Evolutionary conservation across 1,140 invertebrate species (phyloP).

Genomic region (Caenorhabditis inopinata): DNA sequence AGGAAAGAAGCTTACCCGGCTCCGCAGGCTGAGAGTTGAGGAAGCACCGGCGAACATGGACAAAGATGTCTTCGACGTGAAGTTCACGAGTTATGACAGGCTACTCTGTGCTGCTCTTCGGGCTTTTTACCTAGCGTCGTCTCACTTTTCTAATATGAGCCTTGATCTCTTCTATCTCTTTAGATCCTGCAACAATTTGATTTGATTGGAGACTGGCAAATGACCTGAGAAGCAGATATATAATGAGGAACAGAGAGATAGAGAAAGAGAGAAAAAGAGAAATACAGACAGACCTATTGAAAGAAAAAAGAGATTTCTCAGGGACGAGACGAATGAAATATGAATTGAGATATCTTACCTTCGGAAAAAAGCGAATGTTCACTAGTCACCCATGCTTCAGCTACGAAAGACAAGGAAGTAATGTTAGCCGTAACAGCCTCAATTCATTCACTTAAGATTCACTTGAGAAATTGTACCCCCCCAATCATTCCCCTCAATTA

Average conservation of each 20-base stretch:
- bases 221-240: too few species aligned
- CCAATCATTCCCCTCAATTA: too few species aligned
- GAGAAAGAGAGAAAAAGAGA: neutral
- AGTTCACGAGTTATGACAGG: neutral
- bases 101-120: slow-evolving; percentile 3
- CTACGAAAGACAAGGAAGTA: neutral
- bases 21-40: neutral
- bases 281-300: neutral
- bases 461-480: too few species aligned
- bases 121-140: neutral
- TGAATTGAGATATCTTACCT: too few species aligned
- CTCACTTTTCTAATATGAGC: neutral
- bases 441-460: too few species aligned
- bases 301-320: too few species aligned
- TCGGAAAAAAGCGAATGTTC: slow-evolving; percentile 21
- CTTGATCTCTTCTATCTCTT: slow-evolving; percentile 12
- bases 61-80: neutral
- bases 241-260: neutral
- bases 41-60: slow-evolving; percentile 25
- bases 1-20: neutral
- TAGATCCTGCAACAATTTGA: slow-evolving; percentile 20
- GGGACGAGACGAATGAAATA: too few species aligned
- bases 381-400: neutral
- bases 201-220: slow-evolving; percentile 18
- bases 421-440: too few species aligned